phyloP scores from a whole-genome alignment of 1,140 invertebrate species.

The Theocolax elegans region DNA sequence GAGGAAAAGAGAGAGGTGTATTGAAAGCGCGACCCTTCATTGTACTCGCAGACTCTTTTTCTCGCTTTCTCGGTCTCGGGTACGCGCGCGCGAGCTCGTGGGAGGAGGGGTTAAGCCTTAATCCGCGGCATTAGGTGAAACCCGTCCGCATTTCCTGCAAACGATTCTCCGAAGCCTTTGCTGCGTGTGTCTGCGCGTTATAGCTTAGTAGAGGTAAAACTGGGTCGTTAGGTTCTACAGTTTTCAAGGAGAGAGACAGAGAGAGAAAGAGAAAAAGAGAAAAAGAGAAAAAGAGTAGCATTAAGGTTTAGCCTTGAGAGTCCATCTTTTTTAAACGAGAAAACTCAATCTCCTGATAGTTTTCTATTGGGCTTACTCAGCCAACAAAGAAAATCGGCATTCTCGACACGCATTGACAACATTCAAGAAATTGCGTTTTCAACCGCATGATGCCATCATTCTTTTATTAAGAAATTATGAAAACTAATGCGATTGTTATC shows the following conservation, averaged over 20 bases:
- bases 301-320: background rate
- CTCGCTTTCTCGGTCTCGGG: too few species aligned
- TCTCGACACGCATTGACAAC: too few species aligned
- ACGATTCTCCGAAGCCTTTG: background rate
- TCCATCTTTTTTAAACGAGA: background rate
- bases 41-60: background rate
- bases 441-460: too few species aligned
- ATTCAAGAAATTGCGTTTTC: too few species aligned
- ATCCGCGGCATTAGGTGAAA: slow-evolving; percentile 61
- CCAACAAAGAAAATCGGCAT: too few species aligned
- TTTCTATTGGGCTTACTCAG: too few species aligned
- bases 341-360: background rate
- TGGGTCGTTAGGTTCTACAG: background rate
- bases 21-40: background rate
- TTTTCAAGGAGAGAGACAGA: background rate
- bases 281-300: background rate
- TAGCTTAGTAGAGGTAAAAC: background rate
- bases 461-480: too few species aligned
- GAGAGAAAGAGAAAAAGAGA: background rate
- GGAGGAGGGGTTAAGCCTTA: slow-evolving; percentile 56
- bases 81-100: too few species aligned
- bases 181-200: too few species aligned
- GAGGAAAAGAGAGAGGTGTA: background rate
- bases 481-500: too few species aligned
- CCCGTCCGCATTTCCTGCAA: slow-evolving; percentile 53